phyloP scores from a whole-genome alignment of 2,113 vertebrate genomes.

The Crocuta crocuta region DNA sequence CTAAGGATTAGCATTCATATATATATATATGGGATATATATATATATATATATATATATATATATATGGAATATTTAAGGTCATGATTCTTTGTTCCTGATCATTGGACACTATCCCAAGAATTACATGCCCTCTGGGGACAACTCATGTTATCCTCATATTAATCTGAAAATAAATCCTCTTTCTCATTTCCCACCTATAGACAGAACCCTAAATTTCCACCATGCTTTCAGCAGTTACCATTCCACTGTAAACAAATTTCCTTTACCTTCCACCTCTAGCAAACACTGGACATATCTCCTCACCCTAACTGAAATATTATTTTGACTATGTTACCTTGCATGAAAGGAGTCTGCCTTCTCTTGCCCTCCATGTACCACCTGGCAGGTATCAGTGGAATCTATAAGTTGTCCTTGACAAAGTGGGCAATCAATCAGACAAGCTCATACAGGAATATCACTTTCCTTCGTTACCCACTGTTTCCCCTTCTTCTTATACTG shows the following conservation, averaged over 20 bases:
- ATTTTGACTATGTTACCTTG: not conserved
- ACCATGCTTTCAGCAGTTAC: fast-evolving
- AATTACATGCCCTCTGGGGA: too few relatives aligned
- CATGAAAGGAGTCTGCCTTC: not conserved
- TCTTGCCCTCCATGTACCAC: fast-evolving
- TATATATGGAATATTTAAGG: not conserved
- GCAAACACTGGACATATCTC: too few relatives aligned
- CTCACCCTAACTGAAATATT: not conserved
- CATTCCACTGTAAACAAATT: not conserved
- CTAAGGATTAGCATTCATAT: not conserved
- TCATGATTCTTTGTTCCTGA: not conserved
- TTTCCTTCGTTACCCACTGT: fast-evolving
- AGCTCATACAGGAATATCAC: not conserved
- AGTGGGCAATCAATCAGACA: not conserved
- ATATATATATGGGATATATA: too few relatives aligned
- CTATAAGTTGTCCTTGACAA: not conserved
- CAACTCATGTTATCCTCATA: not conserved
- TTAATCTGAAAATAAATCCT: fast-evolving
- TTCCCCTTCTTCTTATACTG: fast-evolving
- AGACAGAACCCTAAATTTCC: not conserved
- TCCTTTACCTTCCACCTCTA: not conserved
- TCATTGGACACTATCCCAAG: too few relatives aligned
- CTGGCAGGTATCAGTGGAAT: fast-evolving
- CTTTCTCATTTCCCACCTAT: not conserved
- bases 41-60: too few relatives aligned